These are phyloP conservation scores for Platysteira castanea DNA, from an alignment of 2,113 vertebrate genomes.

Conservation along the genomic window DNA sequence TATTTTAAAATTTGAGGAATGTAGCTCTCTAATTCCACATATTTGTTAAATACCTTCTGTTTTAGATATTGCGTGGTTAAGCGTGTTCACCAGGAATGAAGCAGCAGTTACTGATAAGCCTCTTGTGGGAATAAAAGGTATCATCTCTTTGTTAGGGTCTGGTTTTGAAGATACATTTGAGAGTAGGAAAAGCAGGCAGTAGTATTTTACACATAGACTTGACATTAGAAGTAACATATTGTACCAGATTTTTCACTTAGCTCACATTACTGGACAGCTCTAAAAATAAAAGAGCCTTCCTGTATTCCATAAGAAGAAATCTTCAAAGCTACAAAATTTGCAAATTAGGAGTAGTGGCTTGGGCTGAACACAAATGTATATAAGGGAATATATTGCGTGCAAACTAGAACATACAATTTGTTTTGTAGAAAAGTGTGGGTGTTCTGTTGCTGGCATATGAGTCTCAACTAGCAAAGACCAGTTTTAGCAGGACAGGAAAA, in stretches of 20 bases:
- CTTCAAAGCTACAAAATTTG: neutral
- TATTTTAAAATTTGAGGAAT: neutral
- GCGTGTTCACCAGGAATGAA: neutral
- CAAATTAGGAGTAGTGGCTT: neutral
- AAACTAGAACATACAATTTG: neutral
- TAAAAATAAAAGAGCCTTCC: neutral
- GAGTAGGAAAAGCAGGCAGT: neutral
- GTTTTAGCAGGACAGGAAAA: neutral
- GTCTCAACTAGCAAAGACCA: neutral
- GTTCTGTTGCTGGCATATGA: neutral
- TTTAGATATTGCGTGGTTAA: constrained; percentile 53
- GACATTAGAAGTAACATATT: neutral
- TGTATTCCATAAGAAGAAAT: neutral
- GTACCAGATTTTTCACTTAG: neutral
- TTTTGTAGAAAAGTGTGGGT: neutral
- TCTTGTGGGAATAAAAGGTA: neutral
- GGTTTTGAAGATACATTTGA: neutral
- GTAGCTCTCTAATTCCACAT: neutral
- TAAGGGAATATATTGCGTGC: neutral
- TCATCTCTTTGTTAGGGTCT: neutral
- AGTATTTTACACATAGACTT: neutral
- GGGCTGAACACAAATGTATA: neutral
- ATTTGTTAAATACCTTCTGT: neutral
- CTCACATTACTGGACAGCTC: neutral
- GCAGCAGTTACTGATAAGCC: neutral